These are phyloP conservation scores for Trachemys scripta DNA, from an alignment of 2,113 vertebrate species.

Conservation along the genomic window DNA sequence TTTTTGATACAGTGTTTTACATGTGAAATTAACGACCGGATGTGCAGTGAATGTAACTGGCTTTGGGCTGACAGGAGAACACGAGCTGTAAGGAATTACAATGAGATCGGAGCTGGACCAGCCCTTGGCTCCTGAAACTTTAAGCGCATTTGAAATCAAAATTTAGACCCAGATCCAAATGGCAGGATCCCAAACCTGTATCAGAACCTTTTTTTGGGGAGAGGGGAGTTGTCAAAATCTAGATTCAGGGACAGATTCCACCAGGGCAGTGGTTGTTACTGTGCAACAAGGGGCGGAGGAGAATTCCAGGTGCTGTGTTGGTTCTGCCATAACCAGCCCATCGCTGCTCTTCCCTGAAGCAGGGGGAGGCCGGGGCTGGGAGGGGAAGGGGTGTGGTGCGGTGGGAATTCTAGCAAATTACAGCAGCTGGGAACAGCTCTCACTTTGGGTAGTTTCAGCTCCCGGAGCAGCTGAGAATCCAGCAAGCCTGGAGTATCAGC, in stretches of 20 bases:
- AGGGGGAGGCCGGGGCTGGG: background rate
- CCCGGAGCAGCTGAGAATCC: background rate
- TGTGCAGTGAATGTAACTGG: constrained; percentile 25
- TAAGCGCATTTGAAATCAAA: constrained; percentile 33
- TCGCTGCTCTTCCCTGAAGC: background rate
- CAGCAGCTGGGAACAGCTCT: background rate
- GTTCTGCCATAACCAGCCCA: accelerated
- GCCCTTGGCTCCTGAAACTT: constrained; percentile 23
- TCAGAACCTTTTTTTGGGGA: background rate
- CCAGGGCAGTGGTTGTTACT: background rate
- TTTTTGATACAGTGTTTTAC: constrained; percentile 51
- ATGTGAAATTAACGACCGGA: constrained; percentile 46
- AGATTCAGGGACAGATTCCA: background rate
- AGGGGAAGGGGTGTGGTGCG: background rate
- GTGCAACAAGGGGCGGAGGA: background rate
- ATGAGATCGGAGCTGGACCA: constrained; percentile 45
- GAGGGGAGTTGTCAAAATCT: background rate
- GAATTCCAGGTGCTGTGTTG: accelerated
- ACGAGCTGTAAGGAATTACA: constrained; percentile 28
- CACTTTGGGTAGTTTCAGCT: background rate
- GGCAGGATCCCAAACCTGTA: background rate
- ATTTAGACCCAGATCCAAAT: background rate
- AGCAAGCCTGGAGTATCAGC: background rate
- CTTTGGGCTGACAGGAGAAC: constrained; percentile 1
- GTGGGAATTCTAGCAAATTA: background rate